A percentile compares a stretch with the other conserved stretches of the same genome.
Conservation (phyloP, 2,797 vertebrate species). For the Synaphobranchus kaupii region DNA sequence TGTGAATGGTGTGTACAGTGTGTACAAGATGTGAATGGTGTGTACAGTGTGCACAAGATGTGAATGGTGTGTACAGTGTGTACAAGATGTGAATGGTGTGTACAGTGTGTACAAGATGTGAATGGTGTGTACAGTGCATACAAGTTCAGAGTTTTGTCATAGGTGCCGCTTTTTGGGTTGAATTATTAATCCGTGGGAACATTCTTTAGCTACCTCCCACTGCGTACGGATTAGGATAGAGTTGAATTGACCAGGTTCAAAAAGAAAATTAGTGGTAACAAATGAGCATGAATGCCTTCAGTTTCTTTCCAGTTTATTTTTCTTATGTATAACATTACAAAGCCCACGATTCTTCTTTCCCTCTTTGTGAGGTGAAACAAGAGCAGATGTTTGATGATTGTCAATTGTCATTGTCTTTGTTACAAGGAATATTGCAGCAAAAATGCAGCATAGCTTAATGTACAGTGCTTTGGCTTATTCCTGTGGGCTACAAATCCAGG, state of each 20-base stretch:
- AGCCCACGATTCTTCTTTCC: background rate
- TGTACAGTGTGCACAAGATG: slow-evolving; percentile 7
- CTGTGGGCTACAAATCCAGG: background rate
- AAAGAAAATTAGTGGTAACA: background rate
- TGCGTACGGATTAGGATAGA: background rate
- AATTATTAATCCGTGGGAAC: slow-evolving; percentile 25
- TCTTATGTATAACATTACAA: background rate
- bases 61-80: slow-evolving; percentile 15
- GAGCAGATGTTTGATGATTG: background rate
- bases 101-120: too few relatives aligned
- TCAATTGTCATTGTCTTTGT: too few relatives aligned
- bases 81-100: too few relatives aligned
- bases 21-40: slow-evolving; percentile 8
- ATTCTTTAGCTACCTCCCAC: background rate
- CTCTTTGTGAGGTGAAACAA: background rate
- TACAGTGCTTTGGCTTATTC: background rate
- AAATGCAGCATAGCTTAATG: background rate
- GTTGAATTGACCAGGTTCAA: background rate
- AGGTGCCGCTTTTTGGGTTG: slow-evolving; percentile 2
- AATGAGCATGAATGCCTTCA: background rate
- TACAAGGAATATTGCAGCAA: background rate
- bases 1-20: slow-evolving; percentile 8
- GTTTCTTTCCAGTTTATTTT: background rate
- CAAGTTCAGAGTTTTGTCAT: background rate
- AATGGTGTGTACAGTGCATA: slow-evolving; percentile 13